Evolutionary conservation across 1,140 invertebrate genomes (phyloP).

Genomic region (Anastrepha ludens): DNA sequence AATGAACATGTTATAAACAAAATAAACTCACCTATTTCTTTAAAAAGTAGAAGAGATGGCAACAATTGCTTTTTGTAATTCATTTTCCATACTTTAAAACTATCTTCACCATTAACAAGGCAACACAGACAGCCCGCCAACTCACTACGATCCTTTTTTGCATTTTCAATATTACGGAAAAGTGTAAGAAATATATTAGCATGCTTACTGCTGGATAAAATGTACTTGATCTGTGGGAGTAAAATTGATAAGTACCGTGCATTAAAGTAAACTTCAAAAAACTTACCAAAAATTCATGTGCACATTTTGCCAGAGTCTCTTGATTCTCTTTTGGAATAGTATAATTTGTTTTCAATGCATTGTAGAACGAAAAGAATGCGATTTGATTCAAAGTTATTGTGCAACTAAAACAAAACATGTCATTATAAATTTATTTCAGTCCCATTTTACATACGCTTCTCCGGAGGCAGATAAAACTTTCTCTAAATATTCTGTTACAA

Average conservation of each 20-base stretch:
- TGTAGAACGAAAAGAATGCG: conserved; percentile 74
- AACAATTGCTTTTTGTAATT: conserved; percentile 76
- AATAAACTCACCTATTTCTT: conserved; percentile 63
- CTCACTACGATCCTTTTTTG: conserved; percentile 59
- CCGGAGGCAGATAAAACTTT: conserved; percentile 75
- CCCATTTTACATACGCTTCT: conserved; percentile 61
- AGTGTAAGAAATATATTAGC: conserved; percentile 68
- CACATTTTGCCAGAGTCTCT: conserved; percentile 74
- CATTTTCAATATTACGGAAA: conserved; percentile 62
- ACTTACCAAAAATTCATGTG: conserved; percentile 64
- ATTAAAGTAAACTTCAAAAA: background rate
- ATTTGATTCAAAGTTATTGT: conserved; percentile 65
- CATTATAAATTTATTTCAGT: background rate
- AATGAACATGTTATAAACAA: background rate
- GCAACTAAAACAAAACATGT: conserved; percentile 8
- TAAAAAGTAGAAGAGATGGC: conserved; percentile 64
- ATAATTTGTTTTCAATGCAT: conserved; percentile 71
- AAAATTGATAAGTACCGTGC: background rate
- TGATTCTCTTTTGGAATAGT: conserved; percentile 69
- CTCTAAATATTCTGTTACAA: conserved; percentile 82
- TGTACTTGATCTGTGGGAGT: conserved; percentile 60
- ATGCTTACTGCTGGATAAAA: conserved; percentile 66
- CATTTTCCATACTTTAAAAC: conserved; percentile 77
- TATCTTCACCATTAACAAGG: conserved; percentile 74
- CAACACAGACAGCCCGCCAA: conserved; percentile 73